phyloP scores from a whole-genome alignment of 2,888 invertebrate species.

The Apodemia mormo region DNA sequence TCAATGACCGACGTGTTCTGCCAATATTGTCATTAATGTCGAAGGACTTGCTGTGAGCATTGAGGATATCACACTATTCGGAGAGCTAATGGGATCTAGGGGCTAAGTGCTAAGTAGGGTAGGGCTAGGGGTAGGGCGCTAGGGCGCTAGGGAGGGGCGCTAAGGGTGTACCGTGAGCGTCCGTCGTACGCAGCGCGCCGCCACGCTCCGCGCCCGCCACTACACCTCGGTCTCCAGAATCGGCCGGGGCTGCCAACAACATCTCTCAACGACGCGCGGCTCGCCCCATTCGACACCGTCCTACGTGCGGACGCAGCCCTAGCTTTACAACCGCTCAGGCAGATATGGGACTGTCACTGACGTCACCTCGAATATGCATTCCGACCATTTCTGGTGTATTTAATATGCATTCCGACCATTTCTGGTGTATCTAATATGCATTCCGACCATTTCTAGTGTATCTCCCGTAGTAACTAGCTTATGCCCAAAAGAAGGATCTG shows the following conservation, averaged over 20 bases:
- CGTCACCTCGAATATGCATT: conserved; percentile 26
- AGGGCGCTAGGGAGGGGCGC: conserved; percentile 27
- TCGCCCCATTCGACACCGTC: conserved; percentile 78
- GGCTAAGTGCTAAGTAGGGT: conserved; percentile 29
- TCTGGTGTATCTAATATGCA: background rate
- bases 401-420: background rate
- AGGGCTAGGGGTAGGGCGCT: conserved; percentile 28
- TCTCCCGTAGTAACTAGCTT: background rate
- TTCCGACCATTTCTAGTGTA: background rate
- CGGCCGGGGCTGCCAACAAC: conserved; percentile 79
- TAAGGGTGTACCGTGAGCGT: conserved; percentile 70
- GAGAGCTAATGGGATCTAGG: conserved; percentile 33
- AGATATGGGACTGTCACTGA: conserved; percentile 41
- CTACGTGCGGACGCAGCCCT: conserved; percentile 67
- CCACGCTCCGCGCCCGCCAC: conserved; percentile 79
- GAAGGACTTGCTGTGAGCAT: conserved; percentile 38
- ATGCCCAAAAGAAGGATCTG: background rate
- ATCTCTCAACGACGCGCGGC: conserved; percentile 76
- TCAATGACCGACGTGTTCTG: background rate
- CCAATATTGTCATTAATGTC: conserved; percentile 28
- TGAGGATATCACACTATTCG: conserved; percentile 32
- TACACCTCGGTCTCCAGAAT: conserved; percentile 81
- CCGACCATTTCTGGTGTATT: background rate
- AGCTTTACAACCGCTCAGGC: conserved; percentile 58
- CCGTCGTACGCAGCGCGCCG: conserved; percentile 75